phyloP scores from a whole-genome alignment of 2,888 invertebrate species.

The Ferrisia virgata region DNA sequence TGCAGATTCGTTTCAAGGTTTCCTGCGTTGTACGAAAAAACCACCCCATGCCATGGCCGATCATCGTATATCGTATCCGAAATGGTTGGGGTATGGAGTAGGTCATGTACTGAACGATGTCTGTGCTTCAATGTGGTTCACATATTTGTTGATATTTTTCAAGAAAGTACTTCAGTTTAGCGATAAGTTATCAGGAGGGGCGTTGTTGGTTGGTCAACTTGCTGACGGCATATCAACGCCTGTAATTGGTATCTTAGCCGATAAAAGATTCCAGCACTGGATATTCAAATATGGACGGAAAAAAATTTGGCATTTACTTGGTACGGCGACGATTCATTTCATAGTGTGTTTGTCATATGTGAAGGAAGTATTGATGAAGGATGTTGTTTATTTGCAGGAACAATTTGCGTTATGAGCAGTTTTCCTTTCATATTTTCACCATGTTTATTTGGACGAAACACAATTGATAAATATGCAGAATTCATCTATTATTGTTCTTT shows the following conservation, averaged over 20 bases:
- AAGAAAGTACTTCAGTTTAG: slow-evolving; percentile 59
- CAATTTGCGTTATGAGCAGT: slow-evolving; percentile 68
- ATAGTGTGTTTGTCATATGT: background rate
- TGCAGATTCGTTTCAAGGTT: background rate
- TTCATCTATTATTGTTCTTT: slow-evolving; percentile 56
- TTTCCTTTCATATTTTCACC: slow-evolving; percentile 86
- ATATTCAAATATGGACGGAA: slow-evolving; percentile 73
- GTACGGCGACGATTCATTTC: slow-evolving; percentile 56
- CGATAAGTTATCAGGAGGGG: slow-evolving; percentile 57
- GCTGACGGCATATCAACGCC: slow-evolving; percentile 66
- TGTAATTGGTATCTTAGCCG: slow-evolving; percentile 80
- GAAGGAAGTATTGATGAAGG: background rate
- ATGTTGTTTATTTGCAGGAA: slow-evolving; percentile 59
- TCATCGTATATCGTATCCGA: slow-evolving; percentile 46
- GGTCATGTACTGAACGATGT: slow-evolving; percentile 90
- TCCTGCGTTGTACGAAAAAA: background rate
- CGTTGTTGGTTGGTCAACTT: slow-evolving; percentile 70
- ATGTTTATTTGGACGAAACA: slow-evolving; percentile 63
- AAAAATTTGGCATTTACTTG: slow-evolving; percentile 86
- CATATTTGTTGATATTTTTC: slow-evolving; percentile 81
- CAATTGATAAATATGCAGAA: slow-evolving; percentile 49
- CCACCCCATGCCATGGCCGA: slow-evolving; percentile 36
- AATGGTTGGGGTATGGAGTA: slow-evolving; percentile 63
- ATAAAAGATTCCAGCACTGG: slow-evolving; percentile 65
- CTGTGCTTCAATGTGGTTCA: slow-evolving; percentile 92